A percentile compares a stretch with the other conserved stretches of the same genome.
Conservation (phyloP, 2,888 invertebrate genomes). For the Stenoptilia bipunctidactyla region DNA sequence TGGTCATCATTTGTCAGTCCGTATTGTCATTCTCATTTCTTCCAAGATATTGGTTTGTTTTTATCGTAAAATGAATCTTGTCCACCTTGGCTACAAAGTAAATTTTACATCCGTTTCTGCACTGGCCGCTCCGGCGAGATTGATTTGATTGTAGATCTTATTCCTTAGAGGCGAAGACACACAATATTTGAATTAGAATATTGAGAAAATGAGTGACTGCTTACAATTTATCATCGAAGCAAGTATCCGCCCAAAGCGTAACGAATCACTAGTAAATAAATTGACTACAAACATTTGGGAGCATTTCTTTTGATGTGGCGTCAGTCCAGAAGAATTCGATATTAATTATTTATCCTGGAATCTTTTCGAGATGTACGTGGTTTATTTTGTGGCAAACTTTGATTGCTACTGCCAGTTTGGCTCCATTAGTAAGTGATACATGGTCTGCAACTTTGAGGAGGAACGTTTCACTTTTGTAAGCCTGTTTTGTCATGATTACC, state of each 20-base stretch:
- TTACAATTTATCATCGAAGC: conserved; percentile 60
- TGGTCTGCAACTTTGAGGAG: no score
- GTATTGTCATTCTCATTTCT: conserved; percentile 52
- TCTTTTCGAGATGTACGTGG: conserved; percentile 1
- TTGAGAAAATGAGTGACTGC: conserved; percentile 46
- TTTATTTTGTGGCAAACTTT: conserved; percentile 4
- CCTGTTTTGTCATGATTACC: no score
- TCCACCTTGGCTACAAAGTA: no score
- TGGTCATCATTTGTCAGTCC: conserved; percentile 61
- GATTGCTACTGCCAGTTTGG: background rate
- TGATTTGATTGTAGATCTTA: conserved; percentile 14
- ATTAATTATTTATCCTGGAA: conserved; percentile 36
- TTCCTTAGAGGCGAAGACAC: conserved; percentile 19
- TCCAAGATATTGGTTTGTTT: no score
- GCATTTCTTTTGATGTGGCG: conserved; percentile 45
- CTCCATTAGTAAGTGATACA: no score
- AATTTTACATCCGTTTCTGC: no score
- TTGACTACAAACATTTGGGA: conserved; percentile 61
- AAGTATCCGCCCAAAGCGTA: conserved; percentile 66
- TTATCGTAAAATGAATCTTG: no score
- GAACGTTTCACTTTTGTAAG: no score
- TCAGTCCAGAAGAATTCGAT: conserved; percentile 26
- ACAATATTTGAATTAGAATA: conserved; percentile 17
- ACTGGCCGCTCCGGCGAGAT: no score
- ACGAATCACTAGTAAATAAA: conserved; percentile 67